These are phyloP conservation scores for Anaspis maculata DNA, from an alignment of 2,888 invertebrate species.

Conservation along the genomic window DNA sequence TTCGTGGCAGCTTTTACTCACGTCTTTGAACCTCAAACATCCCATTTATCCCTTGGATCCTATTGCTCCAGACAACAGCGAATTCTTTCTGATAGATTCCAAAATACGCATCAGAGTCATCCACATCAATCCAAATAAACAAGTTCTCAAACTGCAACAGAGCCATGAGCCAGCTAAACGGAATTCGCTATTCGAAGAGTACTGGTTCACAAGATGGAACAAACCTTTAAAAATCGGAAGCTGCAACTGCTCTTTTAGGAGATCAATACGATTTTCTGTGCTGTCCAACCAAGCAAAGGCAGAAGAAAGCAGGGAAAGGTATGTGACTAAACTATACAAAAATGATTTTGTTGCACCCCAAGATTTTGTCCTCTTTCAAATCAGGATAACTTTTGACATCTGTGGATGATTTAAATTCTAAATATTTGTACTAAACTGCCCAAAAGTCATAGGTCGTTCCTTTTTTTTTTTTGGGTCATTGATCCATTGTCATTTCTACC, in stretches of 20 bases:
- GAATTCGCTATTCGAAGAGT: constrained; percentile 40
- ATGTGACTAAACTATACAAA: no score
- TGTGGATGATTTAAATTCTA: no score
- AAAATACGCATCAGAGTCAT: constrained; percentile 34
- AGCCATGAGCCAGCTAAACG: constrained; percentile 22
- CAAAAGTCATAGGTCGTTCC: no score
- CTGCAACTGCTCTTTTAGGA: constrained; percentile 41
- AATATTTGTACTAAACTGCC: no score
- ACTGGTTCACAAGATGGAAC: constrained; percentile 45
- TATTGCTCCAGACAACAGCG: constrained; percentile 32
- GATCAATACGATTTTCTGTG: constrained; percentile 34
- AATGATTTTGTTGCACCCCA: no score
- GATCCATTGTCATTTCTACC: no score
- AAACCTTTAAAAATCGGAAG: constrained; percentile 36
- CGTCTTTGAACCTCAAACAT: constrained; percentile 27
- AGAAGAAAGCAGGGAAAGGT: constrained; percentile 16
- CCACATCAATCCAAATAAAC: constrained; percentile 31
- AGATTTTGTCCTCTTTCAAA: no score
- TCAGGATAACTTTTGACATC: no score
- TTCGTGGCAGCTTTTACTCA: constrained; percentile 23
- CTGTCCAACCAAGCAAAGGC: constrained; percentile 22
- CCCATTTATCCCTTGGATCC: constrained; percentile 35
- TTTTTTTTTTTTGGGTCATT: no score
- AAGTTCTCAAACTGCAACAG: constrained; percentile 23
- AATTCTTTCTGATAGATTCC: constrained; percentile 34